Percentiles rank a stretch among this genome's conserved stretches.
Conservation (phyloP, 2,888 invertebrate species). For the Nemoura dubitans region DNA sequence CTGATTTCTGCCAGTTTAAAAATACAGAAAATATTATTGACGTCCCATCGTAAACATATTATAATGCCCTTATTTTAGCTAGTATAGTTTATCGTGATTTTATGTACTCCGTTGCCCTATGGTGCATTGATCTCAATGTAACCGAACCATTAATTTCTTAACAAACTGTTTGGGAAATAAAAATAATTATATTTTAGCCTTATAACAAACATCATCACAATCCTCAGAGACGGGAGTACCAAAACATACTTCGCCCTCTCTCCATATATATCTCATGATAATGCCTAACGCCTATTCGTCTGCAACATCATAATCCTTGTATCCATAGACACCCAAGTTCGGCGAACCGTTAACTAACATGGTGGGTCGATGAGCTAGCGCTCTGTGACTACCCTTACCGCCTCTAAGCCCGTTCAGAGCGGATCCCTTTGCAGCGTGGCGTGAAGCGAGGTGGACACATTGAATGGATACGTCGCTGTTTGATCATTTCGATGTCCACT, state of each 20-base stretch:
- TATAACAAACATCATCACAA: too few relatives aligned
- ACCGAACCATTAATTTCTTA: too few relatives aligned
- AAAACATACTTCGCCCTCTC: background rate
- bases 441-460: background rate
- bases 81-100: too few relatives aligned
- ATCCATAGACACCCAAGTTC: background rate
- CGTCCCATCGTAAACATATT: too few relatives aligned
- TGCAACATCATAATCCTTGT: background rate
- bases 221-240: background rate
- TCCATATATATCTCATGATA: background rate
- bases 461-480: background rate
- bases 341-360: background rate
- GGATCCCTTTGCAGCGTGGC: background rate
- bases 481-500: background rate
- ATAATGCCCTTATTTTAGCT: too few relatives aligned
- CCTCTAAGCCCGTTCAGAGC: background rate
- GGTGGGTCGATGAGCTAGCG: background rate
- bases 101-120: too few relatives aligned
- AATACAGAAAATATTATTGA: too few relatives aligned
- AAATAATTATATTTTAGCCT: too few relatives aligned
- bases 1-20: too few relatives aligned
- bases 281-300: background rate
- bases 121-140: too few relatives aligned
- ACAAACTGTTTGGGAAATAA: too few relatives aligned
- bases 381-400: background rate